Evolutionary conservation across 92 coral and sea anemone species (phyloP), one percentile per base, ranked within the genome.

Genomic region (Palythoa grandiflora): DNA sequence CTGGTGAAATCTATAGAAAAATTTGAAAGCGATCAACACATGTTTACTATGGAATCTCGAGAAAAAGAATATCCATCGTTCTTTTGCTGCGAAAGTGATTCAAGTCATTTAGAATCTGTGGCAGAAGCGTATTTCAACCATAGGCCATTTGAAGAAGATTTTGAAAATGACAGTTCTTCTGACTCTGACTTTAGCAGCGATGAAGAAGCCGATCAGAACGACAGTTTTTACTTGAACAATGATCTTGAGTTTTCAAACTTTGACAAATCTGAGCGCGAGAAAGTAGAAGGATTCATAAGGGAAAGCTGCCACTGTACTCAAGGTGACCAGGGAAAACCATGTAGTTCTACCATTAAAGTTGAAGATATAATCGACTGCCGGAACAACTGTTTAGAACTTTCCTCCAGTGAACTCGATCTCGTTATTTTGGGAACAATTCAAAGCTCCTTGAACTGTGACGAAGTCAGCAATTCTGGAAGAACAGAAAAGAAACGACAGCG

Each of bases 371-470:
- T 51, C 75, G 89, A 91, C 72, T 87, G 90, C 74, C 48, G 85
- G 35, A 80, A 87, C 80, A 87, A 87, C 88, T 87, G 90, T 66
- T 79, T 21, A 11, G 88, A 90, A 90, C 89, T 90, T 77, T 61
- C 89, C 78, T 90, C 92, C 52, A 80, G 86, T 37, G 83, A 90
- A 77, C 92, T 90, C 37, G 92, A 90, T 84, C 63, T 89, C 28
- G 89, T 90, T 13, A 85, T 85, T 61, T 72, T 89, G 20, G 92
- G 92, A 77, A 85, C 54, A 16, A 89, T 89, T 11, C 92, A 85
- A 60, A 75, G 89, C 63, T 84, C 65, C 81, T 70, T 77, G 66
- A 89, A 85, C 47, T 84, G 89, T 57, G 75, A 78, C 38, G 80
- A 85, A 1, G 36, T 71, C 55, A 89, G 92, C 89, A 12, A 19